Percentiles rank a stretch among this genome's conserved stretches.
Conservation (phyloP, 2,888 invertebrate genomes). For the Caenorhabditis sp. region DNA sequence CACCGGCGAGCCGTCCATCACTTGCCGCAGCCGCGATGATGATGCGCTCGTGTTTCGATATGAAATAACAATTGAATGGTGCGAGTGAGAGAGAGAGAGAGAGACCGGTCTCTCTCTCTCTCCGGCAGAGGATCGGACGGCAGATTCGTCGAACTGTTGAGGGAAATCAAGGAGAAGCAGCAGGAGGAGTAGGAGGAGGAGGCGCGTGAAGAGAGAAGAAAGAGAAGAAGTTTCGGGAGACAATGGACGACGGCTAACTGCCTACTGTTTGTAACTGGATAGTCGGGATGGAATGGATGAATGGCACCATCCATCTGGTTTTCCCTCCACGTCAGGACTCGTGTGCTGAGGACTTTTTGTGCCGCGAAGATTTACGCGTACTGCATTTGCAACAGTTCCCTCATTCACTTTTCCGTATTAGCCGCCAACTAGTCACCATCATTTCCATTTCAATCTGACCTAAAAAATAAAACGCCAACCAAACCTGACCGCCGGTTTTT, state of each 20-base stretch:
- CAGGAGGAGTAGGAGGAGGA: background rate
- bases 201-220: background rate
- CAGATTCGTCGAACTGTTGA: background rate
- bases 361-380: too few relatives aligned
- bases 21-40: conserved; percentile 5
- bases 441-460: conserved; percentile 2
- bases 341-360: too few relatives aligned
- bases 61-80: conserved; percentile 46
- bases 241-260: conserved; percentile 28
- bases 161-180: too few relatives aligned
- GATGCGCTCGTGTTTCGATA: conserved; percentile 43
- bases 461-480: background rate
- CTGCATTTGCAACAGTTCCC: too few relatives aligned
- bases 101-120: conserved; percentile 26
- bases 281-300: too few relatives aligned
- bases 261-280: conserved; percentile 24
- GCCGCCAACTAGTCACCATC: background rate
- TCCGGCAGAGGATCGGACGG: background rate
- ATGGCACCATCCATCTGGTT: too few relatives aligned
- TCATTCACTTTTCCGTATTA: too few relatives aligned
- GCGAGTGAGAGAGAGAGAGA: background rate
- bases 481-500: conserved; percentile 8
- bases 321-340: too few relatives aligned
- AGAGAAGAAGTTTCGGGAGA: background rate
- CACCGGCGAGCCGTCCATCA: conserved; percentile 30